These are phyloP conservation scores for Hipparchia semele DNA, from an alignment of 2,888 invertebrate genomes.

Conservation along the genomic window DNA sequence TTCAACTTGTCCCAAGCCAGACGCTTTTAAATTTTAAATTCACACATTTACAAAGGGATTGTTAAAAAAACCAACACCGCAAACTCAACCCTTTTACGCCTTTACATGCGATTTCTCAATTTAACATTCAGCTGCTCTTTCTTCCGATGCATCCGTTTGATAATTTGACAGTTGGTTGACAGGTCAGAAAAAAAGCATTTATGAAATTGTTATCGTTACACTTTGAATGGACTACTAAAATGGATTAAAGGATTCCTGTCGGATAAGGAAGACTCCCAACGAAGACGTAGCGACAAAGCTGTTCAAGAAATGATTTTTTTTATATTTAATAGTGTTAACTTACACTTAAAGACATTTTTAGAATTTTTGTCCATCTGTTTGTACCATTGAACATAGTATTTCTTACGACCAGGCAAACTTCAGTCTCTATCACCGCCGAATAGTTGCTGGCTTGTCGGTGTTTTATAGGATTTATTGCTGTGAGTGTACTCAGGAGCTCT, in stretches of 20 bases:
- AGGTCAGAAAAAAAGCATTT: constrained; percentile 54
- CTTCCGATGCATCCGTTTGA: constrained; percentile 64
- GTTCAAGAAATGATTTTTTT: no score
- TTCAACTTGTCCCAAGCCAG: constrained; percentile 46
- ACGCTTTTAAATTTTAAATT: constrained; percentile 56
- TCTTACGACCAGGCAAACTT: no score
- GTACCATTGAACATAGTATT: no score
- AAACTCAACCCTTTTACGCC: constrained; percentile 62
- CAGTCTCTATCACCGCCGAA: no score
- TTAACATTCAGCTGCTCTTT: constrained; percentile 64
- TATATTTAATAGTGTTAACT: no score
- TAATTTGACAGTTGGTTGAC: constrained; percentile 76
- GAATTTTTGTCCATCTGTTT: no score
- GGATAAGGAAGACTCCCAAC: constrained; percentile 62
- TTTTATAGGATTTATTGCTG: no score
- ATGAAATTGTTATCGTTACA: constrained; percentile 63
- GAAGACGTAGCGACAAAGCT: constrained; percentile 30
- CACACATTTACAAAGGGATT: constrained; percentile 56
- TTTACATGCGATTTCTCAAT: constrained; percentile 56
- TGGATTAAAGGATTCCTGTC: constrained; percentile 63
- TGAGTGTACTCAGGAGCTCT: no score
- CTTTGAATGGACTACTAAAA: constrained; percentile 49
- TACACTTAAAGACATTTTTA: no score
- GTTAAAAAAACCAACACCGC: constrained; percentile 66
- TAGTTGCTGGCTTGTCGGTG: no score